Evolutionary conservation across 2,113 vertebrate species (phyloP), one percentile per base, ranked within the genome.

Genomic region (Tragulus kanchil): DNA sequence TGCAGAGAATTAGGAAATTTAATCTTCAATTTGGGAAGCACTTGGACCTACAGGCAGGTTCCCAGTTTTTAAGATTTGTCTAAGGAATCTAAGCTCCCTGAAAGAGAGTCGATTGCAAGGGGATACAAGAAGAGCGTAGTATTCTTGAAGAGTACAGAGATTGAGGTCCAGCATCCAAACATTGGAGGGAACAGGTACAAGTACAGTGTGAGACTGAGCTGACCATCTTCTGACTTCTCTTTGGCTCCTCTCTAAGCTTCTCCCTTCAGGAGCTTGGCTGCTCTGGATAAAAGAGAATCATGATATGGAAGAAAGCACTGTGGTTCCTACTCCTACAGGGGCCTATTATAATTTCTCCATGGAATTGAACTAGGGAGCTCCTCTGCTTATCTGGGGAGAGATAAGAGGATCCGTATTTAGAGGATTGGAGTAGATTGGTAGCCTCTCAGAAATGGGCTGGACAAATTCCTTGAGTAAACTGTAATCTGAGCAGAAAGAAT

Each of bases 1-100:
- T 99, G 99, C 99, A 36, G 36, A 36, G 36, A 36, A 36, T 36
- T 36, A 36, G 36, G 36, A 36, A 36, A 36, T 36, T 36, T 36
- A 36, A 36, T 36, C 36, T 36, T 36, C 36, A 36, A 36, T 36
- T 36, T 2, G 36, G 36, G 36, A 36, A 36, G 36, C 36, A 36
- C 36, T 36, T 36, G 36, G 36, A 36, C 48, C n/a, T 64, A 3
- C 2, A 16, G 78, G 54, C 64, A 61, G 56, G n/a, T 26, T 94
- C 75, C 48, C 65, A 89, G n/a, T 54, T 26, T 81, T 14, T 48
- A 26, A 73, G 4, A 36, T 36, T 36, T 36, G 36, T 36, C 36
- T 36, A 36, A 48, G 50, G 36, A 84, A 84, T 75, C 67, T 19
- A 87, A 64, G 10, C 3, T 81, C 10, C 64, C 83, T 58, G n/a